Conservation (phyloP, 2,888 invertebrate genomes). For the Cactoblastis cactorum region DNA sequence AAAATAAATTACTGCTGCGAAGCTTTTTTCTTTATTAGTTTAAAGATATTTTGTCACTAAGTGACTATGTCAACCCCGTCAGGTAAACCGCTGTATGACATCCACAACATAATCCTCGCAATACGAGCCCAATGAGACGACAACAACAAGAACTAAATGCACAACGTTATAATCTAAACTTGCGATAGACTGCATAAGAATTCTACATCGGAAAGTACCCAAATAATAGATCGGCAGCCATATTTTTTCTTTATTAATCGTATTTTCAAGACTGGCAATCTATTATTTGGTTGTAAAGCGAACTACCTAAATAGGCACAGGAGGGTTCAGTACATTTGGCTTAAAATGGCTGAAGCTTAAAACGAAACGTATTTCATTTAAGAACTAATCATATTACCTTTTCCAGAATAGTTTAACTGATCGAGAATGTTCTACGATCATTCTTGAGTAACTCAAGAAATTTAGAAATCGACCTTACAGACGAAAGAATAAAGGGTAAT, state of each 20-base stretch:
- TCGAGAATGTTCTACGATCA: not conserved
- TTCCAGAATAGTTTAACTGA: not conserved
- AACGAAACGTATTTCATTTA: not conserved
- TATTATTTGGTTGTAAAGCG: constrained; percentile 41
- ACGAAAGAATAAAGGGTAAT: not conserved
- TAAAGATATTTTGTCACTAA: no score
- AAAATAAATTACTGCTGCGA: no score
- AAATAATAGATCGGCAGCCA: constrained; percentile 34
- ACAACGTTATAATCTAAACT: constrained; percentile 15
- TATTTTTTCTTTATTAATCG: constrained; percentile 13
- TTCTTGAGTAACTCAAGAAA: not conserved
- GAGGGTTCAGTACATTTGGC: constrained; percentile 78
- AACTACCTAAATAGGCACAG: constrained; percentile 73
- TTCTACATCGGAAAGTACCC: constrained; percentile 38
- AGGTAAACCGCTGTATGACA: no score
- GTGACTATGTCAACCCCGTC: no score
- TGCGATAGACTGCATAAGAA: constrained; percentile 32
- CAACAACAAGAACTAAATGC: constrained; percentile 2
- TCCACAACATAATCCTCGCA: not conserved
- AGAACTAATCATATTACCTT: not conserved
- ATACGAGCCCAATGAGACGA: not conserved
- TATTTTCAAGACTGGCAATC: constrained; percentile 27
- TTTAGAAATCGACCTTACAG: not conserved
- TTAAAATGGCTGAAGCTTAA: constrained; percentile 41
- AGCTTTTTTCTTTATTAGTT: no score